Base-by-base conservation (phyloP, 1,140 invertebrate genomes). In the Apis cerana region DNA sequence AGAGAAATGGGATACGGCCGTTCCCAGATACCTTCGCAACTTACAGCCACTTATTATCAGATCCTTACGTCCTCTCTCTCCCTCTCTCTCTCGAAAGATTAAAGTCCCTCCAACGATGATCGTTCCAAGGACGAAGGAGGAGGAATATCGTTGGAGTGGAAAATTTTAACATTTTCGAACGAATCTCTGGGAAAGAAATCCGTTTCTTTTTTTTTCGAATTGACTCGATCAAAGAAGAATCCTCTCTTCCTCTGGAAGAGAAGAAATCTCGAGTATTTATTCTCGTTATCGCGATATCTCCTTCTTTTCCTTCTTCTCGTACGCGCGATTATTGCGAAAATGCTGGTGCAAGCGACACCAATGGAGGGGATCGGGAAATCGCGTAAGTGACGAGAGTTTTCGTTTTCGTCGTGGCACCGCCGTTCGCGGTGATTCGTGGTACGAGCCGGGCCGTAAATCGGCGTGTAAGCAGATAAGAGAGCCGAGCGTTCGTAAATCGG, bases 381-480 rank as follows among this genome's bases (percentile, higher is more conserved):
- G 75, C 77, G 70, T 64, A 33, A 64, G 27, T 33, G 81, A 88
- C 82, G 85, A 87, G 68, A 27, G 58, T 80, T 69, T 72, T 54
- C 68, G 72, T 62, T 85, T 84, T 80, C 85, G 80, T 33, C 17
- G 19, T 2, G 70, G 43, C n/a, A n/a, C n/a, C n/a, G n/a, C n/a
- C 1, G 27, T 27, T 27, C 15, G 48, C 19, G n/a, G 80, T 70
- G 59, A 86, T 84, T 79, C 78, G 76, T 61, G 72, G 8, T 70
- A 43, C 33, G 71, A 23, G 50, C 67, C 19, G 13, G 61, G 23
- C n/a, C 75, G 75, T 88, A 88, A 88, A 82, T 88, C 79, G 87
- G 33, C 79, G 54, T 70, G 58, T 88, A 88, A 88, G 86, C 77
- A 82, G 85, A 85, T 88, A 85, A 88, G 56, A 62, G 56, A 7